Evolutionary conservation across 1,140 invertebrate species (phyloP).

Genomic region (Lepeophtheirus salmonis): DNA sequence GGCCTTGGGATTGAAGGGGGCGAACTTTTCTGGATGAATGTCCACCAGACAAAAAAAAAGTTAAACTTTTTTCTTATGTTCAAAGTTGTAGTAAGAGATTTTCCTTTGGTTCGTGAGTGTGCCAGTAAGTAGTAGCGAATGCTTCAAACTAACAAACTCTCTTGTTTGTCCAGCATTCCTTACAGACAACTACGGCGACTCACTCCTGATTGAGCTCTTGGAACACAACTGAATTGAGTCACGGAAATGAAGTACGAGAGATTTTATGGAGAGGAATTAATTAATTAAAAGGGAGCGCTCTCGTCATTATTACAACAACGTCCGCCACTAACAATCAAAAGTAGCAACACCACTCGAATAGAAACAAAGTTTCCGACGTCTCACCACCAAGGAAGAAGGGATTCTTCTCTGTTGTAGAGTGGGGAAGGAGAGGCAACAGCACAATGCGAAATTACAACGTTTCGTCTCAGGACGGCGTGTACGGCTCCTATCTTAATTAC

Average conservation of each 20-base stretch:
- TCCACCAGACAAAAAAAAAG: background rate
- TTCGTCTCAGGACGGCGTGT: background rate
- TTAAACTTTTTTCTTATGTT: background rate
- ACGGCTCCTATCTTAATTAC: background rate
- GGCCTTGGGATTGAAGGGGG: background rate
- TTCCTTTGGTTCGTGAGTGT: too few relatives aligned
- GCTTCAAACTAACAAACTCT: too few relatives aligned
- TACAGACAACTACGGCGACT: background rate
- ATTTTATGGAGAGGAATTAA: background rate
- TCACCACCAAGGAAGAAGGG: too few relatives aligned
- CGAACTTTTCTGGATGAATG: background rate
- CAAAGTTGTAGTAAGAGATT: background rate
- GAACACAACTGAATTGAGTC: background rate
- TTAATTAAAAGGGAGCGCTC: background rate
- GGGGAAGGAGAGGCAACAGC: background rate
- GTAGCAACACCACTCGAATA: too few relatives aligned
- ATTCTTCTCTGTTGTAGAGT: background rate
- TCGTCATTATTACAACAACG: background rate
- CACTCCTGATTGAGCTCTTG: background rate
- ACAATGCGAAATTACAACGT: background rate
- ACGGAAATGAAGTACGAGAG: too few relatives aligned
- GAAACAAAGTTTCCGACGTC: background rate
- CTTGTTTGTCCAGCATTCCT: background rate
- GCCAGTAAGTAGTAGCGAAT: too few relatives aligned
- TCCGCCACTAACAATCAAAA: too few relatives aligned